These are phyloP conservation scores for Drosophila carrolli DNA, from an alignment of 1,140 invertebrate genomes.

Conservation along the genomic window DNA sequence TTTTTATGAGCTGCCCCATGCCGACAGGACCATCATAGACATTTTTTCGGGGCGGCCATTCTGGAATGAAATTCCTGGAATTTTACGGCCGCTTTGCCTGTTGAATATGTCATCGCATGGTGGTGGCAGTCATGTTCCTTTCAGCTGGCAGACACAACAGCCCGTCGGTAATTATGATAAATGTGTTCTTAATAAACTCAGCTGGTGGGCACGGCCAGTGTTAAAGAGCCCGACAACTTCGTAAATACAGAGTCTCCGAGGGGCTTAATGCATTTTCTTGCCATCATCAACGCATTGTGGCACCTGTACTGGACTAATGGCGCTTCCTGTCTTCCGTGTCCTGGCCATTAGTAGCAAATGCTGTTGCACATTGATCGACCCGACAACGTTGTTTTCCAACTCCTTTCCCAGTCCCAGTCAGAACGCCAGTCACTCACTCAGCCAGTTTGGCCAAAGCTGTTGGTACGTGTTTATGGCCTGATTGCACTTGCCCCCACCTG, in stretches of 20 bases:
- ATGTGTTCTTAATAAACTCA: slow-evolving; percentile 70
- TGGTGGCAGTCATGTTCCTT: slow-evolving; percentile 3
- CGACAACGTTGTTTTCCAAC: slow-evolving; percentile 24
- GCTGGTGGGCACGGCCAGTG: slow-evolving; percentile 23
- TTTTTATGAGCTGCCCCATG: slow-evolving; percentile 63
- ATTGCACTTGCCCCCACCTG: slow-evolving; percentile 41
- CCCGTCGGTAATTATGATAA: slow-evolving; percentile 73
- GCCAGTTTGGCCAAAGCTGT: slow-evolving; percentile 14
- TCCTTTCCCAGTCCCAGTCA: slow-evolving; percentile 3
- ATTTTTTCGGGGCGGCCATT: slow-evolving; percentile 51
- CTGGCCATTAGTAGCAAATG: slow-evolving; percentile 66
- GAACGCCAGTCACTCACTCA: slow-evolving; percentile 37
- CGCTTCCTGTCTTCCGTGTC: slow-evolving; percentile 59
- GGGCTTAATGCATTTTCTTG: slow-evolving; percentile 64
- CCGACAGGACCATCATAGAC: slow-evolving; percentile 47
- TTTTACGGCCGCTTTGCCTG: slow-evolving; percentile 58
- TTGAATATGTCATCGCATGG: slow-evolving; percentile 58
- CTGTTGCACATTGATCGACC: slow-evolving; percentile 49
- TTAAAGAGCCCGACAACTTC: slow-evolving; percentile 18
- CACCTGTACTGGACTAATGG: slow-evolving; percentile 69
- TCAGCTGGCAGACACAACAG: slow-evolving; percentile 11
- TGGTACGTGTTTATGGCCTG: slow-evolving; percentile 57
- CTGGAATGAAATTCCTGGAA: slow-evolving; percentile 65
- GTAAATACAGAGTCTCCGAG: slow-evolving; percentile 11
- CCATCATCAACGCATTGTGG: slow-evolving; percentile 27